Evolutionary conservation across 1,140 invertebrate genomes (phyloP), one percentile per base, ranked within the genome.

Genomic region (Lysiphlebus fabarum): DNA sequence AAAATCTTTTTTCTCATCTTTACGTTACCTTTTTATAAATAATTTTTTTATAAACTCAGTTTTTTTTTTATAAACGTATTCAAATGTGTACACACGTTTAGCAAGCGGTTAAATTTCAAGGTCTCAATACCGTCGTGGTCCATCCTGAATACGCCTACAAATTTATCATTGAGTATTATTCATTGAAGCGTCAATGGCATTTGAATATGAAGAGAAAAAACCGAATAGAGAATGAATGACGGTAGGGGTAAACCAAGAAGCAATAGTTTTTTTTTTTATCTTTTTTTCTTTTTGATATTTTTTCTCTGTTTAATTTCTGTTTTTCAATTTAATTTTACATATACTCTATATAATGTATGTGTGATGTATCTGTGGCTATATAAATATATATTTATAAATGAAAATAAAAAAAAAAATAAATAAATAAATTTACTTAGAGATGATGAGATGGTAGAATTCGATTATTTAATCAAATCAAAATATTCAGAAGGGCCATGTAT

Each of bases 91-190:
- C 62, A 65, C 58, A 66, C 64, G 67, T 66, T 75, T 74, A 68
- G 65, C 70, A 48, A 42, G 68, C 63, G 70, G 66, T 73, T 75
- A 64, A 66, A 73, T 76, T 74, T 73, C 73, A 74, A 75, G 71
- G 74, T 76, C 70, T 67, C 66, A 66, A 40, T 51, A 38, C 12
- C 14, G 49, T 36, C 69, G 67, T 65, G 67, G 70, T 72, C 68
- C 67, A 70, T 74, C 71, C 70, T 74, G 74, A 75, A 77, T 77
- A 78, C 76, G 73, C 75, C 77, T 68, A 77, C 73, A 76, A 77
- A 78, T 78, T 77, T 77, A 79, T 79, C 74, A 78, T 77, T 71
- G 75, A 77, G 74, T 76, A 78, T 79, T 78, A 76, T 79, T 78
- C 77, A 78, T 79, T 77, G 75, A 72, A 77, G 75, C 75, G 75